Conservation (phyloP, 1,140 invertebrate genomes). For the Scaptomyza hsui region DNA sequence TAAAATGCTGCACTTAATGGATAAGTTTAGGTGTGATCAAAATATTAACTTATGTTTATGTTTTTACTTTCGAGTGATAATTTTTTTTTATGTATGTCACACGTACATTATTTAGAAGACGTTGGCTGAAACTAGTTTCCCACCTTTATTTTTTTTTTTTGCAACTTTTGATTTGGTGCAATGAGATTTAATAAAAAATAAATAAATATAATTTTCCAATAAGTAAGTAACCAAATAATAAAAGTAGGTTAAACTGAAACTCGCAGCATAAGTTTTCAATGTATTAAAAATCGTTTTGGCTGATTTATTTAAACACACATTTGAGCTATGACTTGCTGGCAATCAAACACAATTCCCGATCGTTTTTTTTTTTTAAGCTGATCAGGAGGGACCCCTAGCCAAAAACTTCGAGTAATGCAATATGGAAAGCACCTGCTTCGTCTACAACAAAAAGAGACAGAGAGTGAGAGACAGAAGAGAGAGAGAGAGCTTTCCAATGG, state of each 20-base stretch:
- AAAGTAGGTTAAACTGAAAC: neutral
- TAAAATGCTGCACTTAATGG: too few relatives aligned
- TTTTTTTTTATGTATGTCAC: too few relatives aligned
- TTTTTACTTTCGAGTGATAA: too few relatives aligned
- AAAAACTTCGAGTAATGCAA: neutral
- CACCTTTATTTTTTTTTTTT: too few relatives aligned
- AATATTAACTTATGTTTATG: too few relatives aligned
- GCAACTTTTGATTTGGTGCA: too few relatives aligned
- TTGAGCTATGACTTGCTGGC: conserved; percentile 41
- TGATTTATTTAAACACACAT: conserved; percentile 30
- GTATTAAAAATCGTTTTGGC: neutral
- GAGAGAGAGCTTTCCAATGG: conserved; percentile 20
- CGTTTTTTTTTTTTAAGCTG: conserved; percentile 11
- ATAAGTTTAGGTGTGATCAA: too few relatives aligned
- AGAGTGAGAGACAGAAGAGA: too few relatives aligned
- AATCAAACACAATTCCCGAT: conserved; percentile 34
- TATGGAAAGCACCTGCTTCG: conserved; percentile 34
- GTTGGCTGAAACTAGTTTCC: too few relatives aligned
- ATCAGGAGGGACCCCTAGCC: neutral
- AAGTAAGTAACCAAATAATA: neutral
- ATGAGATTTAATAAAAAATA: too few relatives aligned
- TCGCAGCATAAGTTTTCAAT: neutral
- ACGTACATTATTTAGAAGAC: too few relatives aligned
- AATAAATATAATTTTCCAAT: neutral
- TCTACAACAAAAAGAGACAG: neutral